Evolutionary conservation across 30 jellyfish, hydroid and myxozoan genomes (phyloP), one percentile per base, ranked within the genome.

Genomic region (Chrysaora quinquecirrha): DNA sequence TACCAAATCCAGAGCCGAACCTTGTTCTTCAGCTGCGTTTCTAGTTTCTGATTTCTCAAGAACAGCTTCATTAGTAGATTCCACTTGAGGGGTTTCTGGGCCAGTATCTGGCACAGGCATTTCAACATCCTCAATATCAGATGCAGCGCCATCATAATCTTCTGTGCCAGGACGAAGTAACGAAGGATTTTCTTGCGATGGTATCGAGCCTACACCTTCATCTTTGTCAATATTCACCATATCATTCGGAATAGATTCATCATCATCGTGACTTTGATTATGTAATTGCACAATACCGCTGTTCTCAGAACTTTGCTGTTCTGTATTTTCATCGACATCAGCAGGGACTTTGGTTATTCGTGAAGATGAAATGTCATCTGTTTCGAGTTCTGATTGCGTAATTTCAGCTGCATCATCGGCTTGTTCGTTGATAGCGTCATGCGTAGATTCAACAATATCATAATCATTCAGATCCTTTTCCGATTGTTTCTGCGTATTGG

Each of bases 371-470:
- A n/a, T n/a, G n/a, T n/a, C n/a, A n/a, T n/a, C n/a, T n/a, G n/a
- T n/a, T n/a, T n/a, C n/a, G n/a, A n/a, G n/a, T n/a, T n/a, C n/a
- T n/a, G n/a, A n/a, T n/a, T n/a, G n/a, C n/a, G n/a, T n/a, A n/a
- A n/a, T n/a, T n/a, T 38, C 54, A 38, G 54, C 54, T 38, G 14
- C 54, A 38, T 3, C 6, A 38, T 38, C 54, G 14, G 54, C 54
- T 38, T 6, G 54, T 14, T 38, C 14, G 6, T 3, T 38, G 11
- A 38, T 3, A 6, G 54, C 14, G 14, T 30, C 77, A 11, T 75
- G 34, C 1, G 92, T 43, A 0, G 85, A 9, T 33, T 82, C 92
- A 12, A 82, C 92, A 33, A 82, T 82, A 48, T 82, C 92, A 54
- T 82, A 82, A n/a, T 82, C 92, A 1, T 25, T 24, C 63, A 82